phyloP scores from a whole-genome alignment of 2,888 invertebrate species.

The Lottia scabra region DNA sequence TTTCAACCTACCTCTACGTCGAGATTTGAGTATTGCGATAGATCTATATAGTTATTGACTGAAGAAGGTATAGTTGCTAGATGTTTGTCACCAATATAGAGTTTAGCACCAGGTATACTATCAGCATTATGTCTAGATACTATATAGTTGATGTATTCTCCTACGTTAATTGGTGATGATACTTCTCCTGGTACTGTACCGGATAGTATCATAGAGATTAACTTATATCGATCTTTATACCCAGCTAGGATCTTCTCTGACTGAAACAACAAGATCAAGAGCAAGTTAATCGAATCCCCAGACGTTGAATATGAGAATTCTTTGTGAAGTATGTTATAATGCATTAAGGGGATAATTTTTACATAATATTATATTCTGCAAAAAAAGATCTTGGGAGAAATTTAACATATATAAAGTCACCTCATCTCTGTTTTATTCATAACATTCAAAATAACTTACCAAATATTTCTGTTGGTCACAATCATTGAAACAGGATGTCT shows the following conservation, averaged over 20 bases:
- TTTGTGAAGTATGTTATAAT: too few species aligned
- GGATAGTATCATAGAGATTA: conserved; percentile 15
- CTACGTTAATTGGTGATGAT: conserved; percentile 9
- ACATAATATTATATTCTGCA: too few species aligned
- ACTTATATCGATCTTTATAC: neutral
- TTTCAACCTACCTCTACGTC: conserved; percentile 11
- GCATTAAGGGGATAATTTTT: too few species aligned
- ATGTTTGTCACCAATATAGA: neutral
- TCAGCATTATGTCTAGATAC: conserved; percentile 8
- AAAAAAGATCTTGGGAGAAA: too few species aligned
- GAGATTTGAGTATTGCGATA: neutral
- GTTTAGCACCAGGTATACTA: neutral
- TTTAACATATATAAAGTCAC: too few species aligned
- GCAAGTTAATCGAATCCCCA: too few species aligned
- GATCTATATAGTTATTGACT: neutral
- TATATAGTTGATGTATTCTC: conserved; percentile 6
- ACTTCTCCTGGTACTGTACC: conserved; percentile 26
- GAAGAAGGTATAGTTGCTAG: neutral
- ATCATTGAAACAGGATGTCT: neutral
- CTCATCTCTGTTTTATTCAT: too few species aligned
- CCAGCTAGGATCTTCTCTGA: neutral
- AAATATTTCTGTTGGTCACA: neutral
- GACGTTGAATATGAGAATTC: too few species aligned
- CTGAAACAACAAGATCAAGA: too few species aligned
- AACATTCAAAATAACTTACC: neutral